Conservation (phyloP, 1,140 invertebrate species). For the Bombus fervidus region DNA sequence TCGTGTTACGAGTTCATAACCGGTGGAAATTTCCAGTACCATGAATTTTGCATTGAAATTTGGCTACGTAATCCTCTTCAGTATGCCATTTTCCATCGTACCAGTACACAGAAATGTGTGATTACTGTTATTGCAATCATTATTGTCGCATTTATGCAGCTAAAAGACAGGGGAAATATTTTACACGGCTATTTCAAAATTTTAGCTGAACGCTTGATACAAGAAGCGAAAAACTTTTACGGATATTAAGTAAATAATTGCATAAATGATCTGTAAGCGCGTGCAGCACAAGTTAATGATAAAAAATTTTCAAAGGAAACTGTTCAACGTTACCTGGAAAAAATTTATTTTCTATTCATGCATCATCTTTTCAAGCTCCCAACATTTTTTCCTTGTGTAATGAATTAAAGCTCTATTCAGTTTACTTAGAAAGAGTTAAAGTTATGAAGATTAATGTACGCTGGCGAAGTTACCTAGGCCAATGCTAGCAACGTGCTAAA, state of each 20-base stretch:
- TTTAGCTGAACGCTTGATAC: background rate
- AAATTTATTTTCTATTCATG: background rate
- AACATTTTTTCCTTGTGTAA: background rate
- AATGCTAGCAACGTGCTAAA: constrained; percentile 35
- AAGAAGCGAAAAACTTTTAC: background rate
- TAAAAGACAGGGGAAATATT: background rate
- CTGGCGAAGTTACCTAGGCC: constrained; percentile 39
- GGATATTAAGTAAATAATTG: background rate
- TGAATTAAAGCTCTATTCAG: constrained; percentile 28
- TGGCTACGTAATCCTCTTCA: background rate
- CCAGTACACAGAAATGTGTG: background rate
- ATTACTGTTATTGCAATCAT: constrained; percentile 25
- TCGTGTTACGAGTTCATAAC: background rate
- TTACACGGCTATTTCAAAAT: background rate
- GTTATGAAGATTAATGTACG: constrained; percentile 68
- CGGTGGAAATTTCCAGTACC: background rate
- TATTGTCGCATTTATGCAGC: background rate
- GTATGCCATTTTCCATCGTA: background rate
- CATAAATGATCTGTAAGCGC: background rate
- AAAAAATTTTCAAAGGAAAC: background rate
- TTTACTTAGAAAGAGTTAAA: constrained; percentile 48
- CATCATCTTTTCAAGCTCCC: background rate
- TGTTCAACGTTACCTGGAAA: background rate
- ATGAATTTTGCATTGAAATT: constrained; percentile 2
- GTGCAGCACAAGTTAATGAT: background rate